Conservation (phyloP, 1,140 invertebrate species). For the Parapsyche elsis region DNA sequence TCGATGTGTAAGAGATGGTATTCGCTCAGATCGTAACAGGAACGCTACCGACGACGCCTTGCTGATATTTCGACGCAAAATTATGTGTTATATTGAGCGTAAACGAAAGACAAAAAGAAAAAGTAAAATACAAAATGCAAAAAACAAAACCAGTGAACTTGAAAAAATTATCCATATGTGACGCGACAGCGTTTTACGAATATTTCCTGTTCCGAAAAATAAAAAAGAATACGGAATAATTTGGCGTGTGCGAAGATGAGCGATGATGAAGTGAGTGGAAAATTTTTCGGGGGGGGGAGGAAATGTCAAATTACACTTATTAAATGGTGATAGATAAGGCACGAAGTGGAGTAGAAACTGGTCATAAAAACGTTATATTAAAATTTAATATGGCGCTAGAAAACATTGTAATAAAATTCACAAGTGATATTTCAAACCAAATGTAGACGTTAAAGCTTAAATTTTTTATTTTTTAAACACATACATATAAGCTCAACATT, state of each 20-base stretch:
- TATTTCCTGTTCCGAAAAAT: too few relatives aligned
- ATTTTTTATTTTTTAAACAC: too few relatives aligned
- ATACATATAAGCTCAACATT: too few relatives aligned
- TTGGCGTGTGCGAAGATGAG: neutral
- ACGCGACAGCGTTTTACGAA: neutral
- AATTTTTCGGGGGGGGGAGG: neutral
- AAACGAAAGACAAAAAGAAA: neutral
- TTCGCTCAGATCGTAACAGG: conserved; percentile 15
- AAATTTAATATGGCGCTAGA: too few relatives aligned
- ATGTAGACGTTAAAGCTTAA: too few relatives aligned
- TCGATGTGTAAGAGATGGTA: conserved; percentile 36
- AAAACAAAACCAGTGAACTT: neutral
- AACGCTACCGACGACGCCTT: neutral
- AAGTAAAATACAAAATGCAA: neutral
- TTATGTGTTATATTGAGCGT: conserved; percentile 22
- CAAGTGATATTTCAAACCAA: too few relatives aligned
- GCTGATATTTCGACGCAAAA: conserved; percentile 13
- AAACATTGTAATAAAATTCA: too few relatives aligned
- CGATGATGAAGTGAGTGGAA: neutral
- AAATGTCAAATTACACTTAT: too few relatives aligned
- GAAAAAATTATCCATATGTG: neutral
- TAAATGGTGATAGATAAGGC: too few relatives aligned
- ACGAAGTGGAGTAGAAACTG: too few relatives aligned
- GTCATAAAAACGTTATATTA: too few relatives aligned
- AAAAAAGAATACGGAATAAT: neutral